Evolutionary conservation across 1,140 invertebrate species (phyloP).

Genomic region (Calliopsis andreniformis): DNA sequence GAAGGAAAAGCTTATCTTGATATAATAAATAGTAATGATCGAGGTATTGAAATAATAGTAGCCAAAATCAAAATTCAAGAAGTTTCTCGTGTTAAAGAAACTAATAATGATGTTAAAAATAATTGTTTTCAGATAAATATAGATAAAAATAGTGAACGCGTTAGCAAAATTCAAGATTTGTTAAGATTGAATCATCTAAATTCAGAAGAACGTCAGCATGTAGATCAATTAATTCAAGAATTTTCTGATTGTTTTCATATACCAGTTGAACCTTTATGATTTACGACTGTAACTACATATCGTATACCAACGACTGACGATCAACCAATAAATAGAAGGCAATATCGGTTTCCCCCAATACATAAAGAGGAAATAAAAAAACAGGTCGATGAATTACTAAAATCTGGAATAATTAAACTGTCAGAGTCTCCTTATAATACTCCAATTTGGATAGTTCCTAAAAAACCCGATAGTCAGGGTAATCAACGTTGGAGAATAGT

Average conservation of each 20-base stretch:
- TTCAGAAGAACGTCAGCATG: not conserved
- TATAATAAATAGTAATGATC: not conserved
- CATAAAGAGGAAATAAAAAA: not conserved
- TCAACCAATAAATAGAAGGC: not conserved
- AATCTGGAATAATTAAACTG: not conserved
- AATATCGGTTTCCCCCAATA: conserved; percentile 4
- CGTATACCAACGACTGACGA: not conserved
- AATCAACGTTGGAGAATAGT: not conserved
- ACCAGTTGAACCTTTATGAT: not conserved
- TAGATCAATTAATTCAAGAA: not conserved
- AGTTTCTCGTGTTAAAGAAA: no score
- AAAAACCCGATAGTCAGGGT: not conserved
- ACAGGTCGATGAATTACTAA: not conserved
- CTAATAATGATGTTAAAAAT: no score
- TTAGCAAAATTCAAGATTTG: no score
- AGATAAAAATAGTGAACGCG: no score
- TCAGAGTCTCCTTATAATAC: not conserved
- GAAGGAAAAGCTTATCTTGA: not conserved
- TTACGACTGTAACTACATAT: not conserved
- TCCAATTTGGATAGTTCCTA: conserved; percentile 5
- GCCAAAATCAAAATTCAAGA: not conserved
- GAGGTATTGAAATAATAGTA: not conserved
- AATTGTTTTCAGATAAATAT: no score
- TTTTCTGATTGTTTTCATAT: not conserved
- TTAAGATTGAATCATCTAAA: not conserved